Evolutionary conservation across 2,113 vertebrate species (phyloP), one percentile per base, ranked within the genome.

Genomic region (Oplegnathus fasciatus): DNA sequence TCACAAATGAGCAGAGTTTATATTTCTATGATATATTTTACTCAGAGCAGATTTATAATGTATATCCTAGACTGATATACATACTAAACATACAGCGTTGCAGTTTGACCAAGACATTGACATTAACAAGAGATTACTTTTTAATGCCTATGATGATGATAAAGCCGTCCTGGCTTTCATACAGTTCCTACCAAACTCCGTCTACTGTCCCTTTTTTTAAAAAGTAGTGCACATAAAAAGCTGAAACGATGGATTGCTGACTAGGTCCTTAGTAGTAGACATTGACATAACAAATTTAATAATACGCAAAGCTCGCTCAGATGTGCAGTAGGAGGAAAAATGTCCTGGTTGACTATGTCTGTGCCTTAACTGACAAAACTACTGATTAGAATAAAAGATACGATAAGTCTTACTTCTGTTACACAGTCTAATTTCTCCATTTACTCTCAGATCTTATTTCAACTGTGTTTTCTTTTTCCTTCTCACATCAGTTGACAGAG

Each of bases 401-500:
- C 14, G 18, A 5, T 15, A 30, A 5, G 10, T 54, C 30, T 24
- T 22, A 34, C 18, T 48, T 46, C 10, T 6, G 11, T 60, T 32
- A 64, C 61, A 62, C 9, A 18, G 55, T 46, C 11, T 46, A 15
- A 5, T 34, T 61, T 61, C 1, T 48, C 61, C 0, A 11, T 48
- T 69, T 40, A 57, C 32, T 14, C n/a, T 20, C 50, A 6, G 14
- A 52, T 34, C 2, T 14, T 17, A 28, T 28, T 44, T 68, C 0
- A 61, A n/a, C 9, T 58, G 13, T 55, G 2, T 75, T 32, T 44
- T 90, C 60, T 89, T 85, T 87, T 67, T 50, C 40, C 22, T 64
- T 77, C 88, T 78, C 88, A 69, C 26, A 68, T 50, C 66, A 99
- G 98, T 94, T 99, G 92, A 99, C 97, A 20, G 98, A 99, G 94